phyloP scores from a whole-genome alignment of 1,140 invertebrate genomes.

The Temnothorax curvispinosus region DNA sequence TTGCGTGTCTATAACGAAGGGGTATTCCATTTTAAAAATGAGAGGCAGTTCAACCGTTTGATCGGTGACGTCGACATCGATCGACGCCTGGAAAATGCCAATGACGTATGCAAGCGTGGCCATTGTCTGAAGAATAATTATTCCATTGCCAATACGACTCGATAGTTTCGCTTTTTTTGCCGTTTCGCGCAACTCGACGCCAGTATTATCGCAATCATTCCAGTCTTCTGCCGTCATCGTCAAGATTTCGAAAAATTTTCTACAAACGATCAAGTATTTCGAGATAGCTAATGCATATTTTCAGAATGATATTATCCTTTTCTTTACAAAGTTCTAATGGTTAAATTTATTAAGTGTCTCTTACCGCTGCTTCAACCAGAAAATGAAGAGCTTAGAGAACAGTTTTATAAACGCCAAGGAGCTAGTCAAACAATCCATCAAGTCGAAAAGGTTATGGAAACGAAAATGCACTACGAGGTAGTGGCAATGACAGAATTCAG shows the following conservation, averaged over 20 bases:
- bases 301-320: not conserved
- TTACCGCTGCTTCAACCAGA: slow-evolving; percentile 50
- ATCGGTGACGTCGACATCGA: slow-evolving; percentile 4
- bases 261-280: not conserved
- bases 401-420: slow-evolving; percentile 25
- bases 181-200: not conserved
- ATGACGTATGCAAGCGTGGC: not conserved
- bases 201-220: not conserved
- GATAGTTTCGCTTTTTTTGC: not conserved
- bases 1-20: slow-evolving; percentile 43
- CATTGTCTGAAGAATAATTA: slow-evolving; percentile 47
- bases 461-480: slow-evolving; percentile 43
- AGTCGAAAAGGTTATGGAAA: slow-evolving; percentile 19
- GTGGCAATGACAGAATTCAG: not conserved
- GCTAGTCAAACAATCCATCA: slow-evolving; percentile 53
- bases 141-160: slow-evolving; percentile 30
- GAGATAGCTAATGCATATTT: not conserved
- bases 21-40: slow-evolving; percentile 50
- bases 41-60: slow-evolving; percentile 3
- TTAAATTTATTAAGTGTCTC: not conserved
- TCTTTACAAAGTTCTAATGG: not conserved
- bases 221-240: slow-evolving; percentile 1
- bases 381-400: slow-evolving; percentile 31
- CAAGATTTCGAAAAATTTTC: slow-evolving; percentile 35
- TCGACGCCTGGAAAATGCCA: not conserved